phyloP scores from a whole-genome alignment of 2,113 vertebrate genomes.

The Toxotes chatareus region DNA sequence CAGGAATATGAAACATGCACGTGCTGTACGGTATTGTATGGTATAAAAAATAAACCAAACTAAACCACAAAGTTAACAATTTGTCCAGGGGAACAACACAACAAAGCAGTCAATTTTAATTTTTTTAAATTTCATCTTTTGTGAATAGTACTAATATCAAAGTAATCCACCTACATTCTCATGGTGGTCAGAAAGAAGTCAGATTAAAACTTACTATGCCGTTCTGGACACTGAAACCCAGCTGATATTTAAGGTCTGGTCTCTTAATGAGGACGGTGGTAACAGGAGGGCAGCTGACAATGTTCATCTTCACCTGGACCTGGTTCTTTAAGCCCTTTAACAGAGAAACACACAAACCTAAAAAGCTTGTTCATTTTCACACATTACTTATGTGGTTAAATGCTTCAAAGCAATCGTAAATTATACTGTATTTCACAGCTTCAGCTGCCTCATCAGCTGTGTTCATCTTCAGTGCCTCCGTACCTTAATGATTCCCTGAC shows the following conservation, averaged over 20 bases:
- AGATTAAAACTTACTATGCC: conserved; percentile 92
- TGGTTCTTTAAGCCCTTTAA: conserved; percentile 97
- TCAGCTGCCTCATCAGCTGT: conserved; percentile 3
- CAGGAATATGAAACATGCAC: background rate
- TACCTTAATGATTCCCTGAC: conserved; percentile 92
- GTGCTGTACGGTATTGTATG: too few species aligned
- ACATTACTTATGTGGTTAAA: background rate
- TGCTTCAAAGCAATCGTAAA: background rate
- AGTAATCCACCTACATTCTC: too few species aligned
- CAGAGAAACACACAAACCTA: conserved; percentile 27
- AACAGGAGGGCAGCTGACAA: conserved; percentile 98
- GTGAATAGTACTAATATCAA: background rate
- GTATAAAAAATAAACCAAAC: background rate
- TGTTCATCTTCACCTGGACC: conserved; percentile 96
- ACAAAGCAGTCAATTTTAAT: background rate
- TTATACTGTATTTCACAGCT: background rate
- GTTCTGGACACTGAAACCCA: conserved; percentile 99
- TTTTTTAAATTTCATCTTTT: background rate
- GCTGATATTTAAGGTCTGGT: conserved; percentile 97
- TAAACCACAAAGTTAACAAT: background rate
- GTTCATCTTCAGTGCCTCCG: background rate
- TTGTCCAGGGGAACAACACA: background rate
- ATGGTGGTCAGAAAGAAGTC: background rate
- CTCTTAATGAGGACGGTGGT: conserved; percentile 99
- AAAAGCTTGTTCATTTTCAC: background rate